Conservation (phyloP, 1,140 invertebrate genomes). For the Lineus longissimus region DNA sequence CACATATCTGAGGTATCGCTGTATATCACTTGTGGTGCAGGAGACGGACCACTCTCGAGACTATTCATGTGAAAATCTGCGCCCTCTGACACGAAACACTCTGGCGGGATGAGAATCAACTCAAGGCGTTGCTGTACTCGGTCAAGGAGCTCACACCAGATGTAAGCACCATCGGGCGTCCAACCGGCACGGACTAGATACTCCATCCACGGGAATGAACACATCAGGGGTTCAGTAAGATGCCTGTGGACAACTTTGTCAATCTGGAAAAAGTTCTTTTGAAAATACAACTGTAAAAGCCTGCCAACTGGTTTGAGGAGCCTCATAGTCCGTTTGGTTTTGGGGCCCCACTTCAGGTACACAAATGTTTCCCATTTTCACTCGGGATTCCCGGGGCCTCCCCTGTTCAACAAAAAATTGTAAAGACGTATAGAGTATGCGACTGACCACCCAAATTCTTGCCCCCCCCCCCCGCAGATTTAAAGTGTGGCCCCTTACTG, state of each 20-base stretch:
- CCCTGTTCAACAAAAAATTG: no score
- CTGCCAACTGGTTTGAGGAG: constrained; percentile 58
- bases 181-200: constrained; percentile 91
- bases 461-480: no score
- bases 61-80: constrained; percentile 26
- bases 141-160: constrained; percentile 86
- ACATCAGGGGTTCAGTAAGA: constrained; percentile 33
- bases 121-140: constrained; percentile 78
- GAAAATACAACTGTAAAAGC: constrained; percentile 34
- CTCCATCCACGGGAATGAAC: constrained; percentile 84
- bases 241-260: constrained; percentile 26
- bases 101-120: constrained; percentile 53
- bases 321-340: no score
- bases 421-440: no score
- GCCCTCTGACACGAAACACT: constrained; percentile 30
- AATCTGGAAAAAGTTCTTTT: constrained; percentile 22
- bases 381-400: no score
- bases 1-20: constrained; percentile 73
- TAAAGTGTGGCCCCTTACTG: no score
- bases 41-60: constrained; percentile 20
- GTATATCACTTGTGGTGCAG: constrained; percentile 50
- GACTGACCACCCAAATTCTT: no score
- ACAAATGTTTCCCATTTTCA: no score
- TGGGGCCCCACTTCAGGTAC: no score
- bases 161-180: constrained; percentile 79